Conservation (phyloP, 1,140 invertebrate species). For the Atta cephalotes region DNA sequence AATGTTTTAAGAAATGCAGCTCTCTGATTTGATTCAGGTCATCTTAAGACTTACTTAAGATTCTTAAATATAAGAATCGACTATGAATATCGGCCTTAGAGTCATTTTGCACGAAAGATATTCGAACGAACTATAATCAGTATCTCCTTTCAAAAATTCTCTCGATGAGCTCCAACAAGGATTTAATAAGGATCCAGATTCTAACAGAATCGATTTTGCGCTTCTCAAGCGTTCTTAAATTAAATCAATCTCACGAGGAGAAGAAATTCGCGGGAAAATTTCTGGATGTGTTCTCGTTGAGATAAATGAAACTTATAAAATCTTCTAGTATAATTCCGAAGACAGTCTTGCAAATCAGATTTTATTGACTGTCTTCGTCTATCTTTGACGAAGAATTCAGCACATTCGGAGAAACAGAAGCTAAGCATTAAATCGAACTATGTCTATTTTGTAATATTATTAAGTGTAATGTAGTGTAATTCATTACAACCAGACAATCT, state of each 20-base stretch:
- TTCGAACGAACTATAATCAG: neutral
- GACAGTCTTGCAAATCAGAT: neutral
- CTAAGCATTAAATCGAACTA: neutral
- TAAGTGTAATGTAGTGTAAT: constrained; percentile 36
- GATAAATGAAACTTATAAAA: neutral
- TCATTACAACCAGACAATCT: constrained; percentile 17
- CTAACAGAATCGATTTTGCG: neutral
- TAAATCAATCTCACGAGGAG: neutral
- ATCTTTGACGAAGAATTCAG: neutral
- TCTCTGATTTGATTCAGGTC: no score
- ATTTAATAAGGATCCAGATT: neutral
- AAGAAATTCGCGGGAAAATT: neutral
- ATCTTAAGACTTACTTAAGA: no score
- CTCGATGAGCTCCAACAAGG: neutral
- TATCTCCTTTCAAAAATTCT: neutral
- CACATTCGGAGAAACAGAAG: neutral
- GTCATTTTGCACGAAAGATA: neutral
- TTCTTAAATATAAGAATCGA: no score
- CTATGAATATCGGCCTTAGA: neutral
- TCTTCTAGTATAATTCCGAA: neutral
- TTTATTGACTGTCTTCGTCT: neutral
- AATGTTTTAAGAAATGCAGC: no score
- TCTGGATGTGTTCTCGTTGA: neutral
- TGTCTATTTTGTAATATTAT: constrained; percentile 48
- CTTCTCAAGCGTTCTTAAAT: neutral